phyloP scores from a whole-genome alignment of 2,888 invertebrate species.

The Drosophila meridionalis region DNA sequence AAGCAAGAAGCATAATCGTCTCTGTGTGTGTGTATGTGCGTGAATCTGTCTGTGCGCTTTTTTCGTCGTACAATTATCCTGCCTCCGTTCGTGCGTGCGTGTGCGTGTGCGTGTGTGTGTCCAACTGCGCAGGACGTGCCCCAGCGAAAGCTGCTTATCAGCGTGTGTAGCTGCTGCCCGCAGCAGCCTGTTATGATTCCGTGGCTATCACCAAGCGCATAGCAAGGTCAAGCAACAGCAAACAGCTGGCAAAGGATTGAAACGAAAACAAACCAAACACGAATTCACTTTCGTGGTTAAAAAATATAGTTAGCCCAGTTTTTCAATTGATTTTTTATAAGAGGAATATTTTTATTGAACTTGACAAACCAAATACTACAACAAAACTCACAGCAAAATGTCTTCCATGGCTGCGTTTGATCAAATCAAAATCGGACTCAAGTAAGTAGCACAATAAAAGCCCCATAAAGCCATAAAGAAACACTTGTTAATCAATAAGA shows the following conservation, averaged over 20 bases:
- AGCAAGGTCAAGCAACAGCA: conserved; percentile 62
- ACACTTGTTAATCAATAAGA: too few relatives aligned
- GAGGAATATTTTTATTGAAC: conserved; percentile 9
- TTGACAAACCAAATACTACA: conserved; percentile 15
- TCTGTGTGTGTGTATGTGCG: conserved; percentile 1
- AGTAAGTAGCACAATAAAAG: conserved; percentile 70
- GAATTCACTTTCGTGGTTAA: conserved; percentile 13
- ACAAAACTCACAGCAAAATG: conserved; percentile 65
- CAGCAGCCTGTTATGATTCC: conserved; percentile 43
- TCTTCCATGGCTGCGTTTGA: conserved; percentile 83
- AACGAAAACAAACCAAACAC: conserved; percentile 6
- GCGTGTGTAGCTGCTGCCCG: conserved; percentile 23
- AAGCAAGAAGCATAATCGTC: conserved; percentile 25
- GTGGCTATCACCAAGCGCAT: conserved; percentile 35
- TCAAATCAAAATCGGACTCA: conserved; percentile 83
- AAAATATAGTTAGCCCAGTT: background rate
- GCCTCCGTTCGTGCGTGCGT: conserved; percentile 21
- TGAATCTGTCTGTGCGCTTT: conserved; percentile 33
- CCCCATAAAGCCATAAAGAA: background rate
- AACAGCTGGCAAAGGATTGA: conserved; percentile 56
- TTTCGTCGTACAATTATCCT: conserved; percentile 45
- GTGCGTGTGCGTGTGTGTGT: conserved; percentile 16
- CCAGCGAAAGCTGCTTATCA: conserved; percentile 62
- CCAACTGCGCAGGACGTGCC: conserved; percentile 67
- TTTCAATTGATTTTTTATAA: background rate